Base-by-base conservation (phyloP, 2,888 invertebrate species). In the Lasioglossum marginatum region DNA sequence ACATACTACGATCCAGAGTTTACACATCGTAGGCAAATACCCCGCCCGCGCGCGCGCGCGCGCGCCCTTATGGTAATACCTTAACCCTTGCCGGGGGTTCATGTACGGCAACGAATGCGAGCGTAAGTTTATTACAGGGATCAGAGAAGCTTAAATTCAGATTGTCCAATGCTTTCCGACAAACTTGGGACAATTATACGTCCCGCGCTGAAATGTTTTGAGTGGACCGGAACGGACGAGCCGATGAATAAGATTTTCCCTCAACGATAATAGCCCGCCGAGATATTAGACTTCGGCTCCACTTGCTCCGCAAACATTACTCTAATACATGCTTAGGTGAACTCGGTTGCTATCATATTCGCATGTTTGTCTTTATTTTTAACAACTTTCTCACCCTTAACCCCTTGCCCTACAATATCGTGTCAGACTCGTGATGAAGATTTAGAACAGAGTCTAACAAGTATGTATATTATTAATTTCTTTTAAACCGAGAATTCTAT, bases 1-100 rank as follows among this genome's bases (percentile, higher is more conserved):
- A 91, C 89, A 91, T 91, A 92, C 90, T 87, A 79, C 87, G 87
- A 92, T 92, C 87, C 91, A 85, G 86, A 92, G 92, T 93, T 93
- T 93, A 92, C 91, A 92, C 91, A 92, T 93, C 90, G 91, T 91
- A 88, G 90, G 90, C 92, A 92, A 92, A 93, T 92, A 92, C 79
- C 88, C 89, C 84, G 78, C 83, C 85, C 83, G 31, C 63, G 31
- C 34, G 34, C 66, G 66, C 66, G 8, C 66, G 34, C 66, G 19
- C 31, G 0, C 82, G 72, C 83, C 90, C 82, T 91, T 88, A 91
- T 91, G 92, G 89, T 89, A 90, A 91, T 90, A 87, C 81, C 57
- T 71, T 85, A 89, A 90, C 84, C 90, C 85, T 81, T 84, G 79
- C 45, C 37, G 63, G 31, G 66, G 82, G 79, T 23, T 60, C 72